Conservation (phyloP, 2,113 vertebrate species). For the Edolisoma coerulescens region DNA sequence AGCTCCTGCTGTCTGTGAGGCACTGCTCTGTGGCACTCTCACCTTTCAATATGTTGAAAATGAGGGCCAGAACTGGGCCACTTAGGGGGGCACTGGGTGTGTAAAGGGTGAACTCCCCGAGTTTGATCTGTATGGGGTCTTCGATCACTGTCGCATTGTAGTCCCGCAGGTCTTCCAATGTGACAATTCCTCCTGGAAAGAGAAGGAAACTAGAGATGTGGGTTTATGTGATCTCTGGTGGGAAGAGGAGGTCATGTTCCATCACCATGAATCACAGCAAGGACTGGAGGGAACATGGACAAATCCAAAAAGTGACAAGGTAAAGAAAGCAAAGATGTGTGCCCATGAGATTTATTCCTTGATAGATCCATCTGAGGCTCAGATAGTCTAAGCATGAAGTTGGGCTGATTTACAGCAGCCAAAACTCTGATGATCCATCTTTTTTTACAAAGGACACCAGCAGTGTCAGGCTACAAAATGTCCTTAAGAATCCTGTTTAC, state of each 20-base stretch:
- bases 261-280: background rate
- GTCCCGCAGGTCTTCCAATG: constrained; percentile 80
- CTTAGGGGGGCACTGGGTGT: constrained; percentile 84
- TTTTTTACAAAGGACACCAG: background rate
- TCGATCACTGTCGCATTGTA: constrained; percentile 79
- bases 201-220: background rate
- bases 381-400: background rate
- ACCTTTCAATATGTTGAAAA: constrained; percentile 93
- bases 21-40: background rate
- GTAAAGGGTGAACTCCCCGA: constrained; percentile 81
- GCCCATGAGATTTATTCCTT: background rate
- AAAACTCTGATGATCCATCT: background rate
- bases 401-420: background rate
- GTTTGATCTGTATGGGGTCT: constrained; percentile 69
- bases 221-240: background rate
- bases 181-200: constrained; percentile 86
- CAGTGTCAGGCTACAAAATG: background rate
- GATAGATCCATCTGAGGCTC: background rate
- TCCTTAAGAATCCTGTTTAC: background rate
- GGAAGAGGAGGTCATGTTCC: background rate
- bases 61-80: constrained; percentile 88
- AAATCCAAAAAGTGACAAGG: background rate
- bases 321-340: background rate
- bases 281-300: background rate
- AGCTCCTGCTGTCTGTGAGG: background rate